Base-by-base conservation (phyloP, 2,888 invertebrate genomes). In the Epistrophe eligans region DNA sequence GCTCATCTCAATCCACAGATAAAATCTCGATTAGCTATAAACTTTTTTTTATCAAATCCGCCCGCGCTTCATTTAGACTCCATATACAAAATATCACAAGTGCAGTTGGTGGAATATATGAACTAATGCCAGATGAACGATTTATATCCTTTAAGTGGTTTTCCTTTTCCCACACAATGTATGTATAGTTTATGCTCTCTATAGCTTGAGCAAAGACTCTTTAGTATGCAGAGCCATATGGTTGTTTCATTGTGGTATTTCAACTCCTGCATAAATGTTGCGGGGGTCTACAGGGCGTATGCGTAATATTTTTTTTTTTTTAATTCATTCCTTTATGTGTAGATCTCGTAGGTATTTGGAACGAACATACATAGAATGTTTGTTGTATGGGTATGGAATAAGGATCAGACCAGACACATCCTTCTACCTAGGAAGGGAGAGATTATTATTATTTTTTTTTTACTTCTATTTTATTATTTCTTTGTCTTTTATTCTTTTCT, bases 71-170 rank as follows among this genome's bases (percentile, higher is more conserved):
- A 55, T 62, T 48, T n/a, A 48, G 32, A 11, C 0, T 32, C 45
- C n/a, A 45, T 24, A 45, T 24, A 24, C 15, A 74, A 58, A 62
- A 10, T 13, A 35, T 17, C 74, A 19, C 72, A 13, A 62, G 57
- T 70, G n/a, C 13, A 70, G 52, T 70, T 19, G 57, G 70, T 19
- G 73, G 60, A 74, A 74, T 71, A 77, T 74, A 83, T 50, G 66
- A 50, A 70, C 79, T 82, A 83, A 83, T 80, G 74, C 88, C 76
- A 82, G 70, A 82, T 88, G 88, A 87, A 79, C 81, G 88, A 88
- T 88, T 88, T 88, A 84, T 88, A 81, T 88, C 82, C 74, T 77
- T 79, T 88, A 88, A 88, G 88, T 88, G 88, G 88, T 88, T 88
- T 88, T 79, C 50, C 38, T 71, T 24, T 32, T 28, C 15, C 15